Evolutionary conservation across 2,888 invertebrate genomes (phyloP).

Genomic region (Tethea ocularis): DNA sequence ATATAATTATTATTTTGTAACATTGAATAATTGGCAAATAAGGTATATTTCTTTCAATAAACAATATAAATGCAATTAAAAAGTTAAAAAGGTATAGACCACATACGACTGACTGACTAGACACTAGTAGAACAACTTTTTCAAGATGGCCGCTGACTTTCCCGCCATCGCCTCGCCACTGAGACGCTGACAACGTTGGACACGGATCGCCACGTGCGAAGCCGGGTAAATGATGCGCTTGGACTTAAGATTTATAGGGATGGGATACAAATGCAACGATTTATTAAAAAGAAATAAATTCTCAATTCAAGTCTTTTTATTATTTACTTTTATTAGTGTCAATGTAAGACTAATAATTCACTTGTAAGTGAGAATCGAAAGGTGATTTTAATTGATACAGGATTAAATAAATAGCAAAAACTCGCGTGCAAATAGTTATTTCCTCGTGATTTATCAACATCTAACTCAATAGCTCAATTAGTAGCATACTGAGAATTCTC

Average conservation of each 20-base stretch:
- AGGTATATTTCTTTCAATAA: conserved; percentile 6
- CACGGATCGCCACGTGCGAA: conserved; percentile 63
- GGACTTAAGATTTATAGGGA: conserved; percentile 38
- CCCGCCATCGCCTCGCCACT: conserved; percentile 44
- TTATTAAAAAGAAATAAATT: neutral
- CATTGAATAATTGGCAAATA: neutral
- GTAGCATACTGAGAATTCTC: conserved; percentile 38
- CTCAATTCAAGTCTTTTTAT: neutral
- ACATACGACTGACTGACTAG: conserved; percentile 30
- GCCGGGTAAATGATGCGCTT: conserved; percentile 49
- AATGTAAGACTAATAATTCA: neutral
- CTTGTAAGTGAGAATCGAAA: neutral
- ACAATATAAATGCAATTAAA: conserved; percentile 39
- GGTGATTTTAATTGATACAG: neutral
- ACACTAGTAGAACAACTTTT: conserved; percentile 62
- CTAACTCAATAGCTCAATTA: conserved; percentile 37
- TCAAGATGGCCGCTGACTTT: conserved; percentile 67
- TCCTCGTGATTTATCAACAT: conserved; percentile 15
- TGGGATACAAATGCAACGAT: conserved; percentile 17
- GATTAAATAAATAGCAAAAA: conserved; percentile 12
- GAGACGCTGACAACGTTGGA: conserved; percentile 58
- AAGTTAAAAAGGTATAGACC: conserved; percentile 31
- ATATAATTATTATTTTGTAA: too few relatives aligned
- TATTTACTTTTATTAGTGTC: neutral
- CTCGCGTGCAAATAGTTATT: conserved; percentile 16